These are phyloP conservation scores for Danio tinwini DNA, from an alignment of 2,797 vertebrate species.

Conservation along the genomic window DNA sequence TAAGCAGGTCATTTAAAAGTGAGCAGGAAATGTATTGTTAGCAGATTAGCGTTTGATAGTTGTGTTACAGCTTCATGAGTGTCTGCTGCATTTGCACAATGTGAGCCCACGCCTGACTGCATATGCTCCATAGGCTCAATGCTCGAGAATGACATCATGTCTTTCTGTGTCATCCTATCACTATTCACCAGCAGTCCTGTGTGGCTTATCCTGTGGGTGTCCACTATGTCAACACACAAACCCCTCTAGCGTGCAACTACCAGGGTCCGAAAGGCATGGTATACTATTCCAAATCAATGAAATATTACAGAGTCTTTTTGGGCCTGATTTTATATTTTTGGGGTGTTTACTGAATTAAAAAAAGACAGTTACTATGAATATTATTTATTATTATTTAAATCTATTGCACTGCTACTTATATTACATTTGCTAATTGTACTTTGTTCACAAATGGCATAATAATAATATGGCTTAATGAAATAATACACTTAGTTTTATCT, in stretches of 20 bases:
- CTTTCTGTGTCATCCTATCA: constrained; percentile 88
- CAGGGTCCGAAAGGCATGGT: not conserved
- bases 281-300: not conserved
- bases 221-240: constrained; percentile 76
- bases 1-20: not conserved
- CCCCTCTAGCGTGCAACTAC: constrained; percentile 47
- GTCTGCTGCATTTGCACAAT: constrained; percentile 86
- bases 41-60: constrained; percentile 88
- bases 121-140: constrained; percentile 83
- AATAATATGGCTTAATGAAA: too few species aligned
- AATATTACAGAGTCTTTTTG: not conserved
- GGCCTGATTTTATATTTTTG: not conserved
- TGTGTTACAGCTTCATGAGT: constrained; percentile 81
- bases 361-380: not conserved
- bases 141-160: constrained; percentile 92
- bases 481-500: not conserved
- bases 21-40: constrained; percentile 47
- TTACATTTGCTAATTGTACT: not conserved
- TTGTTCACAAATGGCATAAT: not conserved
- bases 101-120: constrained; percentile 87
- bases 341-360: not conserved
- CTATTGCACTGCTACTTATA: not conserved
- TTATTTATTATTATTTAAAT: not conserved
- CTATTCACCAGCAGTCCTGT: constrained; percentile 63
- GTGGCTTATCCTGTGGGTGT: constrained; percentile 73